Base-by-base conservation (phyloP, 2,797 vertebrate genomes). In the Steatocranus sp. region DNA sequence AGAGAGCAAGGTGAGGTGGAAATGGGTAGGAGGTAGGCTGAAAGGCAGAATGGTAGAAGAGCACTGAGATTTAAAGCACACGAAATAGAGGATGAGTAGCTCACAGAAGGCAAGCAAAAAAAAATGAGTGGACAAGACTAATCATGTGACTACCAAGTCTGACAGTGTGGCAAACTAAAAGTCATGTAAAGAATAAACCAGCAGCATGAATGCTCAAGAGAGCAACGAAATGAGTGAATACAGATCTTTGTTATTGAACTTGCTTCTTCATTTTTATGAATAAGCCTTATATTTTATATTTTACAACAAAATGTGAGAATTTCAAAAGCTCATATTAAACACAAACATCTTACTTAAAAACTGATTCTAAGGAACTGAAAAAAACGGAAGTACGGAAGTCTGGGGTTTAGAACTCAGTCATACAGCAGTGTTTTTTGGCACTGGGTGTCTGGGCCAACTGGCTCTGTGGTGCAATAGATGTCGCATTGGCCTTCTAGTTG, bases 401-500 rank as follows among this genome's bases (percentile, higher is more conserved):
- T 41, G 8, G 61, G n/a, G 1, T 41, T 66, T 15, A 41, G 34
- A 23, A 49, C 48, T n/a, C 20, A 51, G 6, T 9, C 38, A 43
- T 43, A 43, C 12, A 43, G 63, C 63, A 43, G 36, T 43, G 15
- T 27, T 70, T 70, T 46, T 18, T 46, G 9, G 0, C 23, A 0
- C 0, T 30, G 41, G 41, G 3, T 11, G 9, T 18, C 9, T 5
- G 25, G 15, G 0, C 6, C 17, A 48, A 48, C 43, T 32, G 68
- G 25, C 17, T 73, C 11, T 32, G 43, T 73, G 23, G 38, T 0
- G 1, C 7, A 97, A 97, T 97, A 94, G 96, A 97, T 97, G 97
- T 96, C 91, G 96, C 96, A 96, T 97, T 97, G 96, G 97, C 97
- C 96, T 97, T 97, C 97, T 97, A 97, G 96, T 34, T 34, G 3